Base-by-base conservation (phyloP, 2,888 invertebrate species). In the Synergus umbraculus region DNA sequence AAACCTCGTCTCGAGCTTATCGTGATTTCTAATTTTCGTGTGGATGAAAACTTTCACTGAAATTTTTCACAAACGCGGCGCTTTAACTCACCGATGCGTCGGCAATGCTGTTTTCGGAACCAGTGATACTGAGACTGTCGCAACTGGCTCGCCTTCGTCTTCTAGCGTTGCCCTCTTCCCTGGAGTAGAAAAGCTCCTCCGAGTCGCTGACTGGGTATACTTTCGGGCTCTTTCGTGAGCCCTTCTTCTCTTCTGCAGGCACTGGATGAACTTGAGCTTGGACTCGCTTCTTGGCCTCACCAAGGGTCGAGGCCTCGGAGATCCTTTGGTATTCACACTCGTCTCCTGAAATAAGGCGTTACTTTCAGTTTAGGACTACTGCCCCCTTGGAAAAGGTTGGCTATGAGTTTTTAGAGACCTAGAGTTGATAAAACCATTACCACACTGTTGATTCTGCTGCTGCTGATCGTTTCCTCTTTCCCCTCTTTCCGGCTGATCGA, bases 191-290 rank as follows among this genome's bases (percentile, higher is more conserved):
- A 9, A 94, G 93, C 78, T 94, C 94, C 85, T 94, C 94, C 1
- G 94, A 93, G 81, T 94, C 94, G 85, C 94, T 94, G 83, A 93
- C 94, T 2, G 94, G 94, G 85, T 94, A 94, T 13, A 93, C 92
- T 87, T 94, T 93, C 0, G 88, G 80, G 60, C 86, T 85, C 77
- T 92, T 91, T n/a, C 87, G 81, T 10, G 85, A 83, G 5, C 85
- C 79, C n/a, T 82, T 87, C 60, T 85, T 84, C n/a, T 89, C 87
- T 15, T 90, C 91, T 43, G 85, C 86, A 8, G 91, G 92, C 15
- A 89, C 93, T 12, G 92, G 90, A 82, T 94, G 94, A 1, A 94
- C 92, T 83, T 94, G 90, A 2, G 93, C 93, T 85, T 93, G 93
- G 0, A 93, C 93, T 12, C 92, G 93, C 80, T 93, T 93, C 78